Evolutionary conservation across 1,140 invertebrate species (phyloP), one percentile per base, ranked within the genome.

Genomic region (Mycetomoellerius zeteki): DNA sequence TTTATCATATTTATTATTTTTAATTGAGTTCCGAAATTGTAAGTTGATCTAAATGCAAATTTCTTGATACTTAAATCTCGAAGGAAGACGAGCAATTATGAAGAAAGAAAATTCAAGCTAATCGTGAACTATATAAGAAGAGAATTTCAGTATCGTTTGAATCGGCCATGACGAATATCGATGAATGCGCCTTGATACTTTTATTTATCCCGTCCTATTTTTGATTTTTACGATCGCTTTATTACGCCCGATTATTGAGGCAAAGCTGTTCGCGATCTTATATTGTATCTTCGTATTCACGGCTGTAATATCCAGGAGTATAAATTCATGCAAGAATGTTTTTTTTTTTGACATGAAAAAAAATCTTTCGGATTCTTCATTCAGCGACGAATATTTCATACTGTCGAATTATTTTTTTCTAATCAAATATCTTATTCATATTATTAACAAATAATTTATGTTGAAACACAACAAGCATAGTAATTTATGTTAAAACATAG

Each of bases 141-240:
- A 12, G n/a, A 58, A 21, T n/a, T 73, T 24, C 5, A 27, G 67
- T 71, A 33, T 56, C 24, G 8, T 37, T 47, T 21, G 14, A 71
- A 81, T 81, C 30, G 54, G 47, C 21, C 30, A 16, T 5, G 27
- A 3, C 30, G 16, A 81, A 71, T 81, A 81, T 54, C 30, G 12
- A 43, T 12, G n/a, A 82, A 47, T 73, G 37, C 24, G 14, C 54
- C 54, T 62, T 60, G 69, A 84, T n/a, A 84, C 54, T 84, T 84
- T 84, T 75, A 73, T 73, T 30, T 64, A 37, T 54, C n/a, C 2
- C 19, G 27, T 56, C 69, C 80, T 89, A 89, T 89, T 85, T 89
- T n/a, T 52, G 56, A 72, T 62, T 88, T 89, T 85, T 89, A 78
- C 80, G 72, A 76, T 27, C 54, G 30, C 30, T 65, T 88, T 81